These are phyloP conservation scores for Polietes domitor DNA, from an alignment of 2,888 invertebrate species.

Conservation along the genomic window DNA sequence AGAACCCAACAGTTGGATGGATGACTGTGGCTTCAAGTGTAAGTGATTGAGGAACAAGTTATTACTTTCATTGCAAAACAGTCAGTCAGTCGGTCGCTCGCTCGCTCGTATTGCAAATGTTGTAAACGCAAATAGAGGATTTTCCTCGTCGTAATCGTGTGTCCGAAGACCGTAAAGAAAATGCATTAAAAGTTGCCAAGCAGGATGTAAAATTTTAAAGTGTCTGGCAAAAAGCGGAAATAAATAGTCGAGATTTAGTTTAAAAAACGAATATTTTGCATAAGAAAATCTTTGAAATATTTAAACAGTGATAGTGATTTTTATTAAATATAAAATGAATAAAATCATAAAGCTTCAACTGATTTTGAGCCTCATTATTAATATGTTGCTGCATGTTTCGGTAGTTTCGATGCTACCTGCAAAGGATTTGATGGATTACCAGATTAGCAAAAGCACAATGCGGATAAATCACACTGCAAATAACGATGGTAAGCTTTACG, in stretches of 20 bases:
- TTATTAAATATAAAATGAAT: background rate
- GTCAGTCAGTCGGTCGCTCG: too few species aligned
- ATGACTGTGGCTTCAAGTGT: constrained; percentile 66
- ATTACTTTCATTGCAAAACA: constrained; percentile 29
- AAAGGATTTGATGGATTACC: background rate
- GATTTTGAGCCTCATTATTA: constrained; percentile 1
- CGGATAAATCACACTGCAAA: background rate
- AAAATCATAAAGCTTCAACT: constrained; percentile 24
- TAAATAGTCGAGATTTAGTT: background rate
- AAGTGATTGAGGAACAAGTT: constrained; percentile 56
- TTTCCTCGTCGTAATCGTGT: constrained; percentile 12
- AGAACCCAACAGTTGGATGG: constrained; percentile 66
- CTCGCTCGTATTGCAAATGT: background rate
- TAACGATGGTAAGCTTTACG: background rate
- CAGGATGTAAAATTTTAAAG: constrained; percentile 49
- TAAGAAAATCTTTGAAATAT: background rate
- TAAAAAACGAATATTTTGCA: constrained; percentile 4
- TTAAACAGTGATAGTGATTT: constrained; percentile 38
- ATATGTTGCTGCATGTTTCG: background rate
- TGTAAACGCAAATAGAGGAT: constrained; percentile 13
- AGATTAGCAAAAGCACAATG: background rate
- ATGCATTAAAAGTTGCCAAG: constrained; percentile 46
- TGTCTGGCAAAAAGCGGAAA: constrained; percentile 29
- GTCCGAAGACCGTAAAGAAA: background rate
- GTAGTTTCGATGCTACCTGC: background rate